Conservation (phyloP, 2,888 invertebrate species). For the Adela reaumurella region DNA sequence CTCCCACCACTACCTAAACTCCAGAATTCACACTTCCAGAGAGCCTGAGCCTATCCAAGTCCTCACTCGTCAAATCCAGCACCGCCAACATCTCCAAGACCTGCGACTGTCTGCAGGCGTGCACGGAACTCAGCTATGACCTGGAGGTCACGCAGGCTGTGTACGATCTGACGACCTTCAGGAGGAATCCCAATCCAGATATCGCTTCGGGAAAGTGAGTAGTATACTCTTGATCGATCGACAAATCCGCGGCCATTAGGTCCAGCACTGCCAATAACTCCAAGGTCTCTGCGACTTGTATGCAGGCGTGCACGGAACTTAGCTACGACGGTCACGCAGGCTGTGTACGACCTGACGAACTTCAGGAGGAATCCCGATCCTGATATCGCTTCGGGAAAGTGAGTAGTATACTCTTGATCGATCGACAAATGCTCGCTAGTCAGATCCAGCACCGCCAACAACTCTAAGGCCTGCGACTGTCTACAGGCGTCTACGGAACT, state of each 20-base stretch:
- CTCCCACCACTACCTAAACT: background rate
- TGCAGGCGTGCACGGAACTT: constrained; percentile 59
- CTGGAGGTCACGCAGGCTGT: constrained; percentile 63
- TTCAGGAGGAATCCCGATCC: constrained; percentile 16
- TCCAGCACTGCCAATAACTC: constrained; percentile 4
- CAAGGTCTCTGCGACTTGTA: constrained; percentile 20
- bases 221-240: background rate
- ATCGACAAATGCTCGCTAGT: constrained; percentile 15
- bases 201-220: constrained; percentile 18
- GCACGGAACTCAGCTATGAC: constrained; percentile 60
- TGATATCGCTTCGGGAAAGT: constrained; percentile 20
- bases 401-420: constrained; percentile 1
- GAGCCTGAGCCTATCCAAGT: constrained; percentile 20
- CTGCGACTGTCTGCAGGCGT: constrained; percentile 55
- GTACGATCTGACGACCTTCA: constrained; percentile 24
- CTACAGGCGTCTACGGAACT: constrained; percentile 59
- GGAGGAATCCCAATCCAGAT: constrained; percentile 16
- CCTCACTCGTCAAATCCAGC: constrained; percentile 12
- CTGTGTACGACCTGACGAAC: constrained; percentile 35
- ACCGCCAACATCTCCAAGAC: constrained; percentile 7
- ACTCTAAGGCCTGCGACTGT: constrained; percentile 20
- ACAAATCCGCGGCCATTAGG: constrained; percentile 16
- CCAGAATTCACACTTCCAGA: constrained; percentile 15
- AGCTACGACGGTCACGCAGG: constrained; percentile 61
- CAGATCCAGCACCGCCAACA: constrained; percentile 5